Base-by-base conservation (phyloP, 2,797 vertebrate genomes). In the Enteromius treurensis region DNA sequence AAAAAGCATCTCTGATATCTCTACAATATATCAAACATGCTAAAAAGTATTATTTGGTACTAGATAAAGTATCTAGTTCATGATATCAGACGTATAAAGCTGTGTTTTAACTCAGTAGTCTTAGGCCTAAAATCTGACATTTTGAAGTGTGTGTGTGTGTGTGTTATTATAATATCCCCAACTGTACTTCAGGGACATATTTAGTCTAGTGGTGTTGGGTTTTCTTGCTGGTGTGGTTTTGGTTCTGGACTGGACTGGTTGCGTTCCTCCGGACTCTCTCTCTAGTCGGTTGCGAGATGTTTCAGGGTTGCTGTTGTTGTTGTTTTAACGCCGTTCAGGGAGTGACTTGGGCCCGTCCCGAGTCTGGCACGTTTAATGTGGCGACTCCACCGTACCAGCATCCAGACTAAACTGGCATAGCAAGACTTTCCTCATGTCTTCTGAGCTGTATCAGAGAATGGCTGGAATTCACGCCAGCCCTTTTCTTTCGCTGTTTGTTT, bases 361-460 rank as follows among this genome's bases (percentile, higher is more conserved):
- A 4, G 60, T 51, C 53, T 60, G 67, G 34, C 79, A 51, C 14
- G 19, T 74, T 37, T 73, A 70, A 45, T 60, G 37, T 71, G 51
- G 37, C 68, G 80, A 42, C 34, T 67, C 60, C 19, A 21, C 26
- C 51, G 26, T 17, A 23, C 68, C 42, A 75, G 70, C 7, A 75
- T 75, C 70, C 47, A 69, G 71, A 34, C 70, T 14, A 14, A 77
- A 71, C 73, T 42, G 53, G 79, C 75, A 65, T 2, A 53, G 62
- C 74, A 58, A 34, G 81, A 83, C 81, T 77, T 77, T 83, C 81
- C 62, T 83, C 81, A 83, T 83, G 23, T 77, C 81, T 81, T 51
- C 37, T 47, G 37, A 60, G 53, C 80, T 23, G 29, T 3, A 29
- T 67, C 68, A 47, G 58, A 45, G 58, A 65, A 64, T 65, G 42